Evolutionary conservation across 2,797 vertebrate genomes (phyloP).

Genomic region (Tachyglossus aculeatus): DNA sequence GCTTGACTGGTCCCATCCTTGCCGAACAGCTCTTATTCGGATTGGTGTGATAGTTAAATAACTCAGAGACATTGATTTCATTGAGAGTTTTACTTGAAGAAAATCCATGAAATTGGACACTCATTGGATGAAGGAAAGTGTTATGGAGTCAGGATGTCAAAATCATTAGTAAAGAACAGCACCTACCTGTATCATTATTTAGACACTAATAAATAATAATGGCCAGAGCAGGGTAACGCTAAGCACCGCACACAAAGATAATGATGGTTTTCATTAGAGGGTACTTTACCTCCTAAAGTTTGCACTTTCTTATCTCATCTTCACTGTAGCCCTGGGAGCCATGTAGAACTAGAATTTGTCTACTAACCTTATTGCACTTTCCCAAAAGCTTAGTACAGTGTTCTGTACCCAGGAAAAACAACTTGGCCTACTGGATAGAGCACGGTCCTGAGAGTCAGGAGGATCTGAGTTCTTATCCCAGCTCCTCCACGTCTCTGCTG

Average conservation of each 20-base stretch:
- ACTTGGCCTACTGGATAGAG: too few species aligned
- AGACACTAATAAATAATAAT: slow-evolving; percentile 41
- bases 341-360: too few species aligned
- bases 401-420: too few species aligned
- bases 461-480: too few species aligned
- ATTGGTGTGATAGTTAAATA: slow-evolving; percentile 13
- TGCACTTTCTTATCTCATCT: too few species aligned
- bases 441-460: too few species aligned
- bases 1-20: slow-evolving; percentile 8
- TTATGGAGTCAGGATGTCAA: slow-evolving; percentile 13
- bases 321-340: too few species aligned
- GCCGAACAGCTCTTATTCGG: slow-evolving; percentile 13
- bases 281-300: too few species aligned
- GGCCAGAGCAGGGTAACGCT: slow-evolving; percentile 52
- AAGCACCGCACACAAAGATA: slow-evolving; percentile 15
- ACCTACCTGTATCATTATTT: slow-evolving; percentile 29
- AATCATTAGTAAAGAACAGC: slow-evolving; percentile 49
- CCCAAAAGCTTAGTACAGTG: too few species aligned
- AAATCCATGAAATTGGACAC: slow-evolving; percentile 30
- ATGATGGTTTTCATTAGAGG: too few species aligned
- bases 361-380: too few species aligned
- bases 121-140: slow-evolving; percentile 35
- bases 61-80: slow-evolving; percentile 23
- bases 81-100: slow-evolving; percentile 17
- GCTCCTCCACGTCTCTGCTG: too few species aligned